These are phyloP conservation scores for Cichladusa arquata DNA, from an alignment of 2,113 vertebrate species.

Conservation along the genomic window DNA sequence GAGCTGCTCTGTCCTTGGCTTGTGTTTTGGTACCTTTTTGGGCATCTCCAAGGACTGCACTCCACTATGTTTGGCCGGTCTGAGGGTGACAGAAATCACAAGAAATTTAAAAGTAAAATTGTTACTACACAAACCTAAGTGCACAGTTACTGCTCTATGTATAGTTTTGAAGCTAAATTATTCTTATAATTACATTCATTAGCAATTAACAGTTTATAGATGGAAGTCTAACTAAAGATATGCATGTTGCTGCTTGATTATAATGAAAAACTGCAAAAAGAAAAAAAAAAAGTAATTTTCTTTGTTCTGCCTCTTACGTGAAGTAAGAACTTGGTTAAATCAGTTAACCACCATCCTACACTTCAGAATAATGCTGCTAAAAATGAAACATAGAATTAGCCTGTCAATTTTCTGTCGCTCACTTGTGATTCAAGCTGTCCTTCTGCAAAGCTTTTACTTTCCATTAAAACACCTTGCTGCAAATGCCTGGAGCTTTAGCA, in stretches of 20 bases:
- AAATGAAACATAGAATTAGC: constrained; percentile 63
- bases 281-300: neutral
- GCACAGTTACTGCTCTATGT: neutral
- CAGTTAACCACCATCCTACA: constrained; percentile 51
- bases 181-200: neutral
- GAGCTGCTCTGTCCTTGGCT: neutral
- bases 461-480: neutral
- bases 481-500: neutral
- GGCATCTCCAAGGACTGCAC: neutral
- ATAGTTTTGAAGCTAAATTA: neutral
- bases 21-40: neutral
- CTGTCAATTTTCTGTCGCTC: constrained; percentile 45
- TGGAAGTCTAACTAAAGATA: neutral
- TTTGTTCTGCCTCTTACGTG: constrained; percentile 36
- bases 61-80: neutral
- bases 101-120: neutral
- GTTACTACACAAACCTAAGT: neutral
- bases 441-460: constrained; percentile 33
- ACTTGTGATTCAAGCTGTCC: constrained; percentile 10
- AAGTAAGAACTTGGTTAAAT: constrained; percentile 36
- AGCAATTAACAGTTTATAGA: neutral
- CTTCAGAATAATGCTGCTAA: constrained; percentile 61
- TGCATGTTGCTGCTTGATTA: neutral
- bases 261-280: neutral
- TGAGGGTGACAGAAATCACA: neutral